Base-by-base conservation (phyloP, 2,888 invertebrate genomes). In the Ophion ventricosus region DNA sequence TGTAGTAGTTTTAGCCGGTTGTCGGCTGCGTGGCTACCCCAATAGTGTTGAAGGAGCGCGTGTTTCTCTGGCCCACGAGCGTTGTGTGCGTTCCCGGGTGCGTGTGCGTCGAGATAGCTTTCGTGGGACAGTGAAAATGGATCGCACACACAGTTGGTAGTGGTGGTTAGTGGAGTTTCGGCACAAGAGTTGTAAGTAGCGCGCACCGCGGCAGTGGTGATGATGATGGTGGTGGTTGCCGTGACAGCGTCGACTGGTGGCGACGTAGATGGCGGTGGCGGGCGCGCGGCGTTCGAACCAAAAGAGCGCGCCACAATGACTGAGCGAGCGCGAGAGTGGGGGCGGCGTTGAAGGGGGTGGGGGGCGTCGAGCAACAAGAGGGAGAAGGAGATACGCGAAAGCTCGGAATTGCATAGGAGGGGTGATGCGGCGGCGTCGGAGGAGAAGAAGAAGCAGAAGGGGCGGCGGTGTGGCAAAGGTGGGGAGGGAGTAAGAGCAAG, bases 241-340 rank as follows among this genome's bases (percentile, higher is more conserved):
- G 43, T 67, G 67, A 76, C 83, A 76, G 64, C 78, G 82, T 84
- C 73, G 72, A 78, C 80, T 63, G 70, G 77, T 69, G 78, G 74
- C 73, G 75, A 43, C 67, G 25, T 63, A 61, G 77, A 61, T 72
- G 83, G 74, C 35, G 35, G 35, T 74, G 85, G 81, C 74, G 73
- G 84, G 82, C 59, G 84, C 69, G 84, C 49, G 29, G 74, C 82
- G 78, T 75, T 74, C 76, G 82, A 43, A 83, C 67, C 35, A 81
- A 76, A 61, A 79, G 81, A 87, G 85, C 85, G 85, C 85, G 84
- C 77, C 74, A 73, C 82, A 75, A 85, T 74, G 84, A 82, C 82
- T 81, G 84, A 87, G 77, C 82, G 85, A 82, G 56, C 23, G 78
- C 8, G 35, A 61, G 11, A n/a, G 7, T 5, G 40, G 73, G 61